phyloP scores from a whole-genome alignment of 2,888 invertebrate genomes.

The Caenorhabditis zanzibari region DNA sequence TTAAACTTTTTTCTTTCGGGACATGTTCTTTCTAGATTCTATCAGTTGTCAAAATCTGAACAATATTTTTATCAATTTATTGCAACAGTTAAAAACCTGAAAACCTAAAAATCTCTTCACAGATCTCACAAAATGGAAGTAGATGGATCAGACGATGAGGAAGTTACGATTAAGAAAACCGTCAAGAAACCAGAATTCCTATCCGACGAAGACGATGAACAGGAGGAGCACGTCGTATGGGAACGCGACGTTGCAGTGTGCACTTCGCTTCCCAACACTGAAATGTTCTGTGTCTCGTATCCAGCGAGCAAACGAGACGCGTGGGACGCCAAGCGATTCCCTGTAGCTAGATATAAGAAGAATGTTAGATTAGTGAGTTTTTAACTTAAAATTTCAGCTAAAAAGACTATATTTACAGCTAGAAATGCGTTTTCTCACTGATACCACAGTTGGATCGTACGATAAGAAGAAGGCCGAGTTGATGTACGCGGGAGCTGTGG shows the following conservation, averaged over 20 bases:
- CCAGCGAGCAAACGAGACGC: slow-evolving; percentile 65
- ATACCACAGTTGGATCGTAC: slow-evolving; percentile 64
- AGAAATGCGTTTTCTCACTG: slow-evolving; percentile 68
- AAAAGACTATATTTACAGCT: slow-evolving; percentile 65
- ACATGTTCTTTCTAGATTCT: no score
- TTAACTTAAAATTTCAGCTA: background rate
- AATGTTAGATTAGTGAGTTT: slow-evolving; percentile 69
- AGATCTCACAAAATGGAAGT: slow-evolving; percentile 46
- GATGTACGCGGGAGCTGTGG: slow-evolving; percentile 21
- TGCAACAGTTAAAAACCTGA: background rate
- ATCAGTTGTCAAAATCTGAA: no score
- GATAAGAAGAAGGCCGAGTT: slow-evolving; percentile 64
- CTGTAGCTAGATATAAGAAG: slow-evolving; percentile 68
- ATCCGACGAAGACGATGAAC: slow-evolving; percentile 37
- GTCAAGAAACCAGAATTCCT: slow-evolving; percentile 45
- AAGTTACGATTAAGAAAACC: background rate
- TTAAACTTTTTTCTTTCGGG: no score
- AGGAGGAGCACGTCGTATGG: slow-evolving; percentile 49
- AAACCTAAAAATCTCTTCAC: background rate
- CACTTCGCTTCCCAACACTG: slow-evolving; percentile 52
- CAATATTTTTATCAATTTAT: background rate
- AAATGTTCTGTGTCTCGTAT: slow-evolving; percentile 69
- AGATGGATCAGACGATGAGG: slow-evolving; percentile 37
- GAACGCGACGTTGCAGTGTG: slow-evolving; percentile 64
- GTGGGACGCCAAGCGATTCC: slow-evolving; percentile 57